Conservation (phyloP, 2,113 vertebrate genomes). For the Sula dactylatra region DNA sequence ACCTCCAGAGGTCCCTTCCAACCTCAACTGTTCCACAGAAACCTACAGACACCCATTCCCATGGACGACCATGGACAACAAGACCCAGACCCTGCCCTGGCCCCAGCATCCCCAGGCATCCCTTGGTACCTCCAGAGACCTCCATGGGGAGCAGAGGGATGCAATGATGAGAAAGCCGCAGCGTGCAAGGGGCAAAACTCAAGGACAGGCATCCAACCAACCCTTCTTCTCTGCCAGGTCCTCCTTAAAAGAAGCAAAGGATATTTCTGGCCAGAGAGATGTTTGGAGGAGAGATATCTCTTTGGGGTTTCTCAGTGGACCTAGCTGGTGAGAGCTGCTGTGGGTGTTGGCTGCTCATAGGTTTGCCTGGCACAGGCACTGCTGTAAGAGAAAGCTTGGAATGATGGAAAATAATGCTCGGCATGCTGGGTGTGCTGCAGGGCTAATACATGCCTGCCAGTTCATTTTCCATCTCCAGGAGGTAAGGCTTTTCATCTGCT, state of each 20-base stretch:
- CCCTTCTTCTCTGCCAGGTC: not conserved
- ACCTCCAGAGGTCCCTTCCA: not conserved
- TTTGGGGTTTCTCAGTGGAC: not conserved
- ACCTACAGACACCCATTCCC: not conserved
- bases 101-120: not conserved
- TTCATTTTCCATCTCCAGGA: not conserved
- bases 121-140: not conserved
- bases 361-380: not conserved
- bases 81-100: not conserved
- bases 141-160: not conserved
- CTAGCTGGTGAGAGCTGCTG: not conserved
- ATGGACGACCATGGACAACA: not conserved
- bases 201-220: not conserved
- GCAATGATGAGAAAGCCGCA: not conserved
- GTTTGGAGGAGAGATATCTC: not conserved
- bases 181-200: not conserved
- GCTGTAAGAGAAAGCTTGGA: not conserved
- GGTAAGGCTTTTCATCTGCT: not conserved
- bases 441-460: not conserved
- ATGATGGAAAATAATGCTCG: fast-evolving
- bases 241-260: not conserved
- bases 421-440: not conserved
- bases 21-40: not conserved
- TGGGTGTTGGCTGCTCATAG: not conserved
- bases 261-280: not conserved